Evolutionary conservation across 2,113 vertebrate genomes (phyloP).

Genomic region (Callaeas wilsoni): DNA sequence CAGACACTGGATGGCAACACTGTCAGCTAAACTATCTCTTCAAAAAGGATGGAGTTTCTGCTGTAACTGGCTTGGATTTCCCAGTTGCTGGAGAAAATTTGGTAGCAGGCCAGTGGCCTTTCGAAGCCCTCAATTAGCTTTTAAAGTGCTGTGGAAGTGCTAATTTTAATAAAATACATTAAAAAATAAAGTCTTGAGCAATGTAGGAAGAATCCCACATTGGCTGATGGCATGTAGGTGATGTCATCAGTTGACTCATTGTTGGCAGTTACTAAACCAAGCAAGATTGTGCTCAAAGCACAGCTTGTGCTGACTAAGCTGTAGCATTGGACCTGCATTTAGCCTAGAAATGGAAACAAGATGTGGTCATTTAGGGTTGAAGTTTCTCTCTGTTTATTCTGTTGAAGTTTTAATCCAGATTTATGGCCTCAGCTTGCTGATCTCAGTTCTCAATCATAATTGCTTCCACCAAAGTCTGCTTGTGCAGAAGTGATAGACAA

Average conservation of each 20-base stretch:
- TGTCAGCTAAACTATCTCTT: neutral
- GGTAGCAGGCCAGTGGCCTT: slow-evolving; percentile 2
- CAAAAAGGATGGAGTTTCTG: neutral
- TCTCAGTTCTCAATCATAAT: neutral
- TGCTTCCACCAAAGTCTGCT: neutral
- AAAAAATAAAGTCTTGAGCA: neutral
- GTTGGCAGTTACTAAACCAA: neutral
- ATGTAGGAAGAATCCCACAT: neutral
- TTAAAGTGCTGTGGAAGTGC: neutral
- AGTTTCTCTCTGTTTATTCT: neutral
- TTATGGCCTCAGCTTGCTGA: neutral
- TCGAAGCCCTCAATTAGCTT: neutral
- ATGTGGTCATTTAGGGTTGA: neutral
- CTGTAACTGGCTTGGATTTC: neutral
- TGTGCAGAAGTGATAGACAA: neutral
- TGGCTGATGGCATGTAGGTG: neutral
- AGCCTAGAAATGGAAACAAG: neutral
- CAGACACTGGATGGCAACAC: neutral
- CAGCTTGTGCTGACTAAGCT: neutral
- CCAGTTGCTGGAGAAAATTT: neutral
- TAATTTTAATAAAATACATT: slow-evolving; percentile 7
- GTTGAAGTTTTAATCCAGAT: neutral
- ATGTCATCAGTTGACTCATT: neutral
- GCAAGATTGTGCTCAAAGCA: neutral
- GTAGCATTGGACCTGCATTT: neutral